Evolutionary conservation across 2,888 invertebrate species (phyloP).

Genomic region (Tipula vernalis): DNA sequence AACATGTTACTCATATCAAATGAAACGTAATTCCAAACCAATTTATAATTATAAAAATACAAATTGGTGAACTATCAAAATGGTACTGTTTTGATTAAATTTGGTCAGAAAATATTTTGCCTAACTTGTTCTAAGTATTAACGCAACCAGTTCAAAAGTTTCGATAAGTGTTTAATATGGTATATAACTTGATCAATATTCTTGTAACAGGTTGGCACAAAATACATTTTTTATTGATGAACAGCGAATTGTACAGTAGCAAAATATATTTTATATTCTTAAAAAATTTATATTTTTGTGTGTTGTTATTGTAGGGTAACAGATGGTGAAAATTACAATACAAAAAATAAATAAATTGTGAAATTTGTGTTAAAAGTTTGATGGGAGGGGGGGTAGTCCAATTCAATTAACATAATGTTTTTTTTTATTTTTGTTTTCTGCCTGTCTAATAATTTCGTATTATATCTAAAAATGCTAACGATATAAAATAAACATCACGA

Average conservation of each 20-base stretch:
- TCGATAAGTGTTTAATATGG: too few species aligned
- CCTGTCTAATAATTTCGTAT: not conserved
- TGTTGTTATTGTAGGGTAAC: not conserved
- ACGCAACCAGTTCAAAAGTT: too few species aligned
- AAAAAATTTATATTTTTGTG: not conserved
- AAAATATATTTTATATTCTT: not conserved
- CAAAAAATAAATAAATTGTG: not conserved
- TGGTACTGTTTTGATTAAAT: too few species aligned
- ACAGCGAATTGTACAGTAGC: not conserved
- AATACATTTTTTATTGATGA: not conserved
- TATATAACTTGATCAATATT: not conserved
- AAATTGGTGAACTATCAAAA: too few species aligned
- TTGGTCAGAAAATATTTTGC: too few species aligned
- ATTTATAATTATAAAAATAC: too few species aligned
- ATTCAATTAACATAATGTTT: not conserved
- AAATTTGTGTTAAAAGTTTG: not conserved
- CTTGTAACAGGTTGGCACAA: not conserved
- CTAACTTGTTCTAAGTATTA: too few species aligned
- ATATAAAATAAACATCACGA: not conserved
- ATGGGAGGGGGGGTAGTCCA: not conserved
- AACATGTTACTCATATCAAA: too few species aligned
- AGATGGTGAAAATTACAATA: not conserved
- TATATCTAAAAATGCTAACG: not conserved
- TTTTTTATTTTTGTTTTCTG: not conserved
- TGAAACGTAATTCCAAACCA: too few species aligned